Conservation (phyloP, 2,888 invertebrate genomes). For the Leuctra nigra region DNA sequence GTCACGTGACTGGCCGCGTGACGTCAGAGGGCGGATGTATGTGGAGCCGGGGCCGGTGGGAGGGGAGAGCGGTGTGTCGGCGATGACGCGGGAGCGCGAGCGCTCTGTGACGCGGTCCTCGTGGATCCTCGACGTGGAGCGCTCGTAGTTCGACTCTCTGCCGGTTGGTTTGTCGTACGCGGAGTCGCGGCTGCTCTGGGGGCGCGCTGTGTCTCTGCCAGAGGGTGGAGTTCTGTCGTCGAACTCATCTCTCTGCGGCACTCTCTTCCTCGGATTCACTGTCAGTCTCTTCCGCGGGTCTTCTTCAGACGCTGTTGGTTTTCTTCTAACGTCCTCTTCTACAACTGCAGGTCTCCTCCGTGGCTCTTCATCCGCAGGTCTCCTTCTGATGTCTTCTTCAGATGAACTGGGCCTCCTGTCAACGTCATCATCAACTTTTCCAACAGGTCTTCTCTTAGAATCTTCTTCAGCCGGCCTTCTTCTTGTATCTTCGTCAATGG, state of each 20-base stretch:
- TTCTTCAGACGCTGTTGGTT: conserved; percentile 33
- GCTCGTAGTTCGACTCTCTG: conserved; percentile 3
- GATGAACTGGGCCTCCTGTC: conserved; percentile 21
- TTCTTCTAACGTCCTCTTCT: conserved; percentile 1
- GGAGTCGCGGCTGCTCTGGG: not conserved
- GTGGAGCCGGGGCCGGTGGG: not conserved
- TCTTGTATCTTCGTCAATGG: conserved; percentile 33
- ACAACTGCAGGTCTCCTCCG: conserved; percentile 31
- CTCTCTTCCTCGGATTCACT: conserved; percentile 27
- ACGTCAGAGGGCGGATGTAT: not conserved
- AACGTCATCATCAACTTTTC: conserved; percentile 14
- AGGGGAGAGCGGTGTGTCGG: not conserved
- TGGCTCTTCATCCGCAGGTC: conserved; percentile 20
- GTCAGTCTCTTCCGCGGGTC: conserved; percentile 6
- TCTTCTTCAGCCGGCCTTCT: conserved; percentile 23
- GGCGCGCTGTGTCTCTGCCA: too few relatives aligned
- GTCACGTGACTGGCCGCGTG: not conserved
- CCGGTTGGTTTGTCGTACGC: not conserved
- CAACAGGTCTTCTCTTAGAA: conserved; percentile 24
- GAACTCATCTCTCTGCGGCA: conserved; percentile 28
- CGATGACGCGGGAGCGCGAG: not conserved
- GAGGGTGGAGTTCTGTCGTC: too few relatives aligned
- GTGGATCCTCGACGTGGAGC: not conserved
- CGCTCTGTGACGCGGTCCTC: not conserved
- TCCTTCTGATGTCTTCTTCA: conserved; percentile 20